phyloP scores from a whole-genome alignment of 2,888 invertebrate species.

The Norana najaformis region DNA sequence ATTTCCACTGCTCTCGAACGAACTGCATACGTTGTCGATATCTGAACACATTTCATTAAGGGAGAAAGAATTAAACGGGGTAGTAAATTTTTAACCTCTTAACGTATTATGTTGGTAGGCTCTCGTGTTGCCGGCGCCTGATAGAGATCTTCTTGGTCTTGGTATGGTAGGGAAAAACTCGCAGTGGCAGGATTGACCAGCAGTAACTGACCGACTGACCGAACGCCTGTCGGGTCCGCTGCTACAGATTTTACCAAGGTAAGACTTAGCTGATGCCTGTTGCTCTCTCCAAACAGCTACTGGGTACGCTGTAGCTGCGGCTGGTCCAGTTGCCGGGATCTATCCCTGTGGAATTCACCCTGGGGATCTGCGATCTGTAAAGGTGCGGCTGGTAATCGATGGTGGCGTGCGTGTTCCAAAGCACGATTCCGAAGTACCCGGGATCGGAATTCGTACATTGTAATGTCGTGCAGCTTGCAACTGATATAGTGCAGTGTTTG shows the following conservation, averaged over 20 bases:
- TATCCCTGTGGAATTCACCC: background rate
- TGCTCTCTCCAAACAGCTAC: background rate
- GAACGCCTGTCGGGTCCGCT: background rate
- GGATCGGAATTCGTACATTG: background rate
- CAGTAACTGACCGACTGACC: background rate
- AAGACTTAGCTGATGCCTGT: background rate
- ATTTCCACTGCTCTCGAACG: background rate
- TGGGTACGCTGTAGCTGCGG: background rate
- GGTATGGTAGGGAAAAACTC: background rate
- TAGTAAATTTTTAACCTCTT: background rate
- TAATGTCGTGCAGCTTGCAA: background rate
- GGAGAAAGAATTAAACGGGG: slow-evolving; percentile 13
- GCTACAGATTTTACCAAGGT: background rate
- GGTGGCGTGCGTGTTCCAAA: background rate
- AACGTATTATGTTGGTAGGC: background rate
- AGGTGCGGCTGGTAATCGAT: no score
- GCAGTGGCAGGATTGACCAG: background rate
- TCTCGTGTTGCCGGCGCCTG: background rate
- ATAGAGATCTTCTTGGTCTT: background rate
- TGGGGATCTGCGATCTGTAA: background rate
- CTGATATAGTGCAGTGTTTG: background rate
- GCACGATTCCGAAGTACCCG: background rate
- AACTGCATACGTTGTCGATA: background rate
- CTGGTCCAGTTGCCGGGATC: no score
- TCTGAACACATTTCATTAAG: background rate